Conservation (phyloP, 2,113 vertebrate genomes). For the Plectropomus leopardus region DNA sequence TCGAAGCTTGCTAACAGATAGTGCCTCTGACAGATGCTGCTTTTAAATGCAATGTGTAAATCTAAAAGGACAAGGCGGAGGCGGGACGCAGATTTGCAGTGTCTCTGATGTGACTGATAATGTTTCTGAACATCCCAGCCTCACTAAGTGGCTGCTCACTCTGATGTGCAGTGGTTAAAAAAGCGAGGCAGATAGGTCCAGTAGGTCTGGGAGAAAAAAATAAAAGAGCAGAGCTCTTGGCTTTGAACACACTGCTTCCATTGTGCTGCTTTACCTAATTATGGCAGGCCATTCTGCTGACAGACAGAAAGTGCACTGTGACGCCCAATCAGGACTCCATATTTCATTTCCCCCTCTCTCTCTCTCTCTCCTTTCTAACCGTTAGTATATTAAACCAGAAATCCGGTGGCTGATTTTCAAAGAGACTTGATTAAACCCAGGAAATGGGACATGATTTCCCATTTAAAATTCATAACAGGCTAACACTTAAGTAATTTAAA, state of each 20-base stretch:
- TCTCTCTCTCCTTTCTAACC: slow-evolving; percentile 50
- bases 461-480: slow-evolving; percentile 77
- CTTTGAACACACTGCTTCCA: slow-evolving; percentile 58
- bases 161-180: slow-evolving; percentile 44
- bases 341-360: slow-evolving; percentile 73
- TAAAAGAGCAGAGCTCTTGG: slow-evolving; percentile 30
- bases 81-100: slow-evolving; percentile 26
- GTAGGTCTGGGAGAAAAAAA: not conserved
- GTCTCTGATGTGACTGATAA: slow-evolving; percentile 49
- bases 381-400: slow-evolving; percentile 72
- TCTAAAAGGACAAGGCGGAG: slow-evolving; percentile 38
- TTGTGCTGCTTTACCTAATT: slow-evolving; percentile 74
- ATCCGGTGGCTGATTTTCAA: slow-evolving; percentile 73
- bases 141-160: slow-evolving; percentile 39
- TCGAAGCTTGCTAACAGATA: slow-evolving; percentile 5
- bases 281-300: slow-evolving; percentile 70
- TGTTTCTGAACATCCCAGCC: slow-evolving; percentile 32
- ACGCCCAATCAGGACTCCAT: slow-evolving; percentile 64
- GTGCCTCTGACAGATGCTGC: slow-evolving; percentile 5
- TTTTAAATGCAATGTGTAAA: slow-evolving; percentile 39
- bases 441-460: slow-evolving; percentile 76
- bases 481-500: slow-evolving; percentile 77
- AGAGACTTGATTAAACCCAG: slow-evolving; percentile 79
- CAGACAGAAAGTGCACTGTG: slow-evolving; percentile 56
- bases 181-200: slow-evolving; percentile 22